Evolutionary conservation across 2,113 vertebrate genomes (phyloP).

Genomic region (Agapornis roseicollis): DNA sequence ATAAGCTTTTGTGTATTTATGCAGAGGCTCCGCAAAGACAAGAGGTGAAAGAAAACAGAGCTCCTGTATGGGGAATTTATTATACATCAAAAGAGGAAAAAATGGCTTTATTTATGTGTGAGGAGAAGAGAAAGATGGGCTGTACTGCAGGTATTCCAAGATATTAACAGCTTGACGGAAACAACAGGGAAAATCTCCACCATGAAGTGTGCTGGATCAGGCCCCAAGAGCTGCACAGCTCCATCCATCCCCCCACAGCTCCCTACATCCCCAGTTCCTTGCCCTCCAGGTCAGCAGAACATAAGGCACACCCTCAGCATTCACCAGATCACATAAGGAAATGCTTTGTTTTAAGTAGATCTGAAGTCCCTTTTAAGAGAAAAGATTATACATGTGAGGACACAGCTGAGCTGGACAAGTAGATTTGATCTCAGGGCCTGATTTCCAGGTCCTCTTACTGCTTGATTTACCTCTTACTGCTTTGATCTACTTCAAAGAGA

Average conservation of each 20-base stretch:
- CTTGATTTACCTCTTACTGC: background rate
- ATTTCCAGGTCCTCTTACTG: background rate
- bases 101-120: background rate
- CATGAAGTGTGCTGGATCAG: background rate
- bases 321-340: background rate
- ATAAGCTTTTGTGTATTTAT: background rate
- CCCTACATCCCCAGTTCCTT: background rate
- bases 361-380: background rate
- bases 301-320: too few relatives aligned
- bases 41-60: background rate
- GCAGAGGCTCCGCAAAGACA: background rate
- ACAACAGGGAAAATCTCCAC: background rate
- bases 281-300: background rate
- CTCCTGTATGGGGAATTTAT: background rate
- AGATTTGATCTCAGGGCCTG: background rate
- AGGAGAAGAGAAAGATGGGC: background rate
- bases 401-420: background rate
- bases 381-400: background rate
- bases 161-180: background rate
- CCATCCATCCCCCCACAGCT: background rate
- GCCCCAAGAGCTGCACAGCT: background rate
- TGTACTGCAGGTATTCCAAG: rapidly evolving
- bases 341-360: background rate
- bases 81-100: background rate
- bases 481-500: background rate